Percentiles rank a stretch among this genome's conserved stretches.
These are phyloP conservation scores for Halocynthia aurantium DNA, from an alignment of 23 tunicate species.

Conservation along the genomic window DNA sequence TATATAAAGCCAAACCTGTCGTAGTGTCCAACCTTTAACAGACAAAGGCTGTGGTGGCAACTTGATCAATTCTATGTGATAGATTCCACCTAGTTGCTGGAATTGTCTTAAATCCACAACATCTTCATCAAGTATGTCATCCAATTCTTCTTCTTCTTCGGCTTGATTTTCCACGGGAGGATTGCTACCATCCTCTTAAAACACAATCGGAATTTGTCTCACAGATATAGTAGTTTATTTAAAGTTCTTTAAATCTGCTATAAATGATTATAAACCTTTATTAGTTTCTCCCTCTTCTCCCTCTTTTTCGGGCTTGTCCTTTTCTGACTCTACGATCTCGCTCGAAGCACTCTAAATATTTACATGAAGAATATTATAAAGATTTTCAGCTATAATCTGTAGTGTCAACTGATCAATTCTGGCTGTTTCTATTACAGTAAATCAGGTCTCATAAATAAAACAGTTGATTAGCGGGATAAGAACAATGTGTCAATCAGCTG, in stretches of 20 bases:
- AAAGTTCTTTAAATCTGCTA: neutral
- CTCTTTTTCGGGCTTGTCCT: conserved; percentile 19
- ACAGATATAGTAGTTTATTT: no score
- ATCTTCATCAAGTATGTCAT: conserved; percentile 81
- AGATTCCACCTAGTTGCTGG: conserved; percentile 73
- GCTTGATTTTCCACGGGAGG: conserved; percentile 17
- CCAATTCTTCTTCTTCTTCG: conserved; percentile 21
- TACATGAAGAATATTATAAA: neutral
- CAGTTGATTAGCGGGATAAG: neutral
- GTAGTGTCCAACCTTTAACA: conserved; percentile 75
- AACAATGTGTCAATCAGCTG: no score
- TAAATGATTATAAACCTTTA: neutral
- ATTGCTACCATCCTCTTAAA: conserved; percentile 3
- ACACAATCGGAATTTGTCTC: no score
- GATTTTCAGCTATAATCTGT: no score
- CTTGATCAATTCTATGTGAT: conserved; percentile 50
- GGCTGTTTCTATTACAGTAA: neutral
- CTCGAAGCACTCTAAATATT: conserved; percentile 53
- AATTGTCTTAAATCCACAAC: conserved; percentile 84
- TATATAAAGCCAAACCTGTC: conserved; percentile 50
- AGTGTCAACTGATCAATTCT: neutral
- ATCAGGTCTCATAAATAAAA: neutral
- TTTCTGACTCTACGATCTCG: conserved; percentile 22
- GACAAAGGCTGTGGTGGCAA: conserved; percentile 77
- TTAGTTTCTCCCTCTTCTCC: conserved; percentile 22